Evolutionary conservation across 2,797 vertebrate genomes (phyloP), one percentile per base, ranked within the genome.

Genomic region (Sebastes baramenuke): DNA sequence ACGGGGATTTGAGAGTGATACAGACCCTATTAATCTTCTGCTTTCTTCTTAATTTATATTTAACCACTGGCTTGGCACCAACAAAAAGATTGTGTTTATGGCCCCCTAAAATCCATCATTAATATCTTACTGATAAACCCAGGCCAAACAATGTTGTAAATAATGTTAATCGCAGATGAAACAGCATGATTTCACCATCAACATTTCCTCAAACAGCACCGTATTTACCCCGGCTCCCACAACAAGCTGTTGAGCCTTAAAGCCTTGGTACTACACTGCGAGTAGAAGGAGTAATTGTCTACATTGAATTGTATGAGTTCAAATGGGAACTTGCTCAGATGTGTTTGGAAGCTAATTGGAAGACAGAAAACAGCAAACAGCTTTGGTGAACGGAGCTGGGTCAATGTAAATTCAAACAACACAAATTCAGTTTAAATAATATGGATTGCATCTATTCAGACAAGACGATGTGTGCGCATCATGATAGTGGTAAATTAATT

Each of bases 31-130:
- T 94, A 94, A 95, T 95, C 92, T 93, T 82, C 83, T 27, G 92
- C 93, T 95, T 95, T 95, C 92, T 95, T 94, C 92, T 94, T 94
- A 92, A 95, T 95, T 95, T 94, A 92, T 94, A 93, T 94, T 94
- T 95, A 96, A 95, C 92, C 87, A 87, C 83, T 94, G 92, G 89
- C 94, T 94, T 91, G 87, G 89, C 89, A 95, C 90, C 88, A 91
- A 91, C 90, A 79, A 93, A 49, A 89, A 90, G 81, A 88, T 84
- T 89, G 85, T 94, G 92, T 95, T 93, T 88, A 92, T 85, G 92
- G 89, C 82, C 90, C 80, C 66, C 87, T 91, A 86, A 93, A 93
- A 95, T 93, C 92, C 84, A 87, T 93, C 90, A 94, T 95, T 95
- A 89, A 94, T 95, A 94, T 93, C 89, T 90, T 87, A 87, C 62